Conservation (phyloP, 2,113 vertebrate species). For the Cyanoderma ruficeps region DNA sequence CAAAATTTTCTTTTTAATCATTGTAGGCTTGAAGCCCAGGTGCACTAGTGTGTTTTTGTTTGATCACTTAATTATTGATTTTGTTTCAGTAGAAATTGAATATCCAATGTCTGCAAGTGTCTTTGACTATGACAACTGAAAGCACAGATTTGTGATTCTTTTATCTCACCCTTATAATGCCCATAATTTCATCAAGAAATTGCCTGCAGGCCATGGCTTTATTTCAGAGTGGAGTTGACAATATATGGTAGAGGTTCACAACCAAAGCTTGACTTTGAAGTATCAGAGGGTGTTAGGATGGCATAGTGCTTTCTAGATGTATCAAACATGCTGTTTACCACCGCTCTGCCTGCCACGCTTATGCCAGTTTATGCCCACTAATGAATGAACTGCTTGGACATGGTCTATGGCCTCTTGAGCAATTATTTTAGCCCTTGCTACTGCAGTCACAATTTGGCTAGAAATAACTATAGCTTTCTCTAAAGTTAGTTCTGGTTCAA, state of each 20-base stretch:
- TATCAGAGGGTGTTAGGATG: background rate
- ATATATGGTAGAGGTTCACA: background rate
- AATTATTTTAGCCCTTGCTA: conserved; percentile 48
- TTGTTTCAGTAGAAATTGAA: background rate
- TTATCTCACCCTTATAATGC: background rate
- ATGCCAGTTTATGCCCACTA: background rate
- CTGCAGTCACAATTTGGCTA: conserved; percentile 20
- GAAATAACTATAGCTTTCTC: conserved; percentile 35
- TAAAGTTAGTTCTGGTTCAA: conserved; percentile 54
- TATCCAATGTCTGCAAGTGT: background rate
- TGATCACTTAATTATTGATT: background rate
- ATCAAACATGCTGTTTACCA: background rate
- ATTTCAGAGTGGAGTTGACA: background rate
- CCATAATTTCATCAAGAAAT: background rate
- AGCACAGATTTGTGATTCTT: background rate
- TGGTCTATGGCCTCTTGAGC: conserved; percentile 32
- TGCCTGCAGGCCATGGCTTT: background rate
- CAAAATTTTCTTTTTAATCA: background rate
- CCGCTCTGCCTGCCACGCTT: background rate
- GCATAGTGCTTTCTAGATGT: background rate
- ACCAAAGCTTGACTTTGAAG: background rate
- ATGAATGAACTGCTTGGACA: conserved; percentile 35
- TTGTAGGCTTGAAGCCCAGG: background rate
- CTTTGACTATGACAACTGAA: background rate
- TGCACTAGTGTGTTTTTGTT: background rate